Evolutionary conservation across 2,113 vertebrate genomes (phyloP).

Genomic region (Casuarius casuarius): DNA sequence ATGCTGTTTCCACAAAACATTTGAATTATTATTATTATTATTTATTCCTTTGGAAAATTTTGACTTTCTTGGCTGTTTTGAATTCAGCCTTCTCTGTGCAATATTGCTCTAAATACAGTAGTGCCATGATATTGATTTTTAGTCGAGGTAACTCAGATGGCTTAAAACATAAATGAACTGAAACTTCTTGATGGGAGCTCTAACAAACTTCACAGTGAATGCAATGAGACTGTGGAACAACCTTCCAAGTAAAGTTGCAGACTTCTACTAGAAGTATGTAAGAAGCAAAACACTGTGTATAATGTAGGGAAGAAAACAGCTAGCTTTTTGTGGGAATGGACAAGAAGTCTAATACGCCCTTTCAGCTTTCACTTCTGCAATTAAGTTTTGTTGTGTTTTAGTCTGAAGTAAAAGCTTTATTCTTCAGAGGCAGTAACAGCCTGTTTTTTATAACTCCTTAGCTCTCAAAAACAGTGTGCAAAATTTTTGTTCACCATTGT

Average conservation of each 20-base stretch:
- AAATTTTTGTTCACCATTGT: slow-evolving; percentile 35
- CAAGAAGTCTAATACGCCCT: neutral
- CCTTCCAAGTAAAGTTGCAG: neutral
- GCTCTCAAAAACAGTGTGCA: slow-evolving; percentile 4
- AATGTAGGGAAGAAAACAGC: rapidly evolving
- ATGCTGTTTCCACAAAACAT: neutral
- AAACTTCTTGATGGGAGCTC: neutral
- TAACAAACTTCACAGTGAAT: neutral
- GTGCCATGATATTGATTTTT: neutral
- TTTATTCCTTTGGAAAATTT: neutral
- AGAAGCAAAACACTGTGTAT: neutral
- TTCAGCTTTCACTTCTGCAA: neutral
- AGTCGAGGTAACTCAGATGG: neutral
- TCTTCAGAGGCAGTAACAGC: slow-evolving; percentile 14
- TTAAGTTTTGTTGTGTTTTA: slow-evolving; percentile 4
- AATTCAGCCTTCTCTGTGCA: neutral
- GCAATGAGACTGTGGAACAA: neutral
- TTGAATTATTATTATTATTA: no score
- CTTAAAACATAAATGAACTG: neutral
- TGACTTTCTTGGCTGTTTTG: neutral
- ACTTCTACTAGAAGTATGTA: neutral
- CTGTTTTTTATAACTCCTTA: neutral
- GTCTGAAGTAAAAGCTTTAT: slow-evolving; percentile 11
- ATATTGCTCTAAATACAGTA: neutral
- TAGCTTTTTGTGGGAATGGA: neutral